Conservation (phyloP, 1,140 invertebrate genomes). For the Atopsyche davidsoni region DNA sequence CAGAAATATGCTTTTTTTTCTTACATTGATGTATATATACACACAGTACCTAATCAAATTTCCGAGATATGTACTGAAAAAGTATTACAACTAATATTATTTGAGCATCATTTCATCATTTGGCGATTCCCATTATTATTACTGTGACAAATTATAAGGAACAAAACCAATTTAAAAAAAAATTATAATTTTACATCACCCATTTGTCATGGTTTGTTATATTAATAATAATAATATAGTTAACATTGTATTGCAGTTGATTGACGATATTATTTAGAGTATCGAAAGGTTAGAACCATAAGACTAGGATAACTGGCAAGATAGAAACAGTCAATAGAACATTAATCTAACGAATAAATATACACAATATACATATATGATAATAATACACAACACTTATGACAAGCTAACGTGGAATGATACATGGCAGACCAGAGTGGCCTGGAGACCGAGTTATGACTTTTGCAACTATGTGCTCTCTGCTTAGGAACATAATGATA, state of each 20-base stretch:
- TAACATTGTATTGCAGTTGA: slow-evolving; percentile 20
- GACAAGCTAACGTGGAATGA: too few species aligned
- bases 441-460: too few species aligned
- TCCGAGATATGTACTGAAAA: slow-evolving; percentile 15
- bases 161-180: slow-evolving; percentile 13
- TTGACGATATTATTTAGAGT: neutral
- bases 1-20: slow-evolving; percentile 34
- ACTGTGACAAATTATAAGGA: too few species aligned
- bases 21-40: slow-evolving; percentile 37
- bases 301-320: too few species aligned
- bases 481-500: too few species aligned
- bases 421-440: too few species aligned
- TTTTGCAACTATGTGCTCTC: too few species aligned
- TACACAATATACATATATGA: too few species aligned
- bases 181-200: neutral
- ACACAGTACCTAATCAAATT: slow-evolving; percentile 11
- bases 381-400: too few species aligned
- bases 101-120: slow-evolving; percentile 6
- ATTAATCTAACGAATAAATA: too few species aligned
- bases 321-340: too few species aligned
- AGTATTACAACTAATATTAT: slow-evolving; percentile 7
- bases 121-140: neutral
- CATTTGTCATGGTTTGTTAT: neutral
- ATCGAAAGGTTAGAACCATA: too few species aligned
- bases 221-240: slow-evolving; percentile 4